Evolutionary conservation across 2,797 vertebrate genomes (phyloP), one percentile per base, ranked within the genome.

Genomic region (Crax fasciolata): DNA sequence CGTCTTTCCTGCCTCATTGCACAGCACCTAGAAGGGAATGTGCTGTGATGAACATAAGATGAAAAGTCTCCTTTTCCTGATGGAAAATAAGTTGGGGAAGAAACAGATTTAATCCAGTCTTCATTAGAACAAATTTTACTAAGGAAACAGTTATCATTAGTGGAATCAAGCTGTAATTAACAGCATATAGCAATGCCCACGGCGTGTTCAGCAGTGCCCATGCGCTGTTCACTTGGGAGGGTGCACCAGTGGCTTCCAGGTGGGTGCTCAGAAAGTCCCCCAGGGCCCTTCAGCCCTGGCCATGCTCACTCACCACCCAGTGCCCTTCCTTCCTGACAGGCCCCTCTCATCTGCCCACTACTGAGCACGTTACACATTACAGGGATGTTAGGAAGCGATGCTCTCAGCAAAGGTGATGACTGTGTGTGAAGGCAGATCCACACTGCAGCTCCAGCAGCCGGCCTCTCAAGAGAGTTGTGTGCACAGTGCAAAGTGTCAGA

Each of bases 341-440:
- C 48, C 38, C 3, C n/a, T 65, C 83, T 74, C 80, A 91, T 68
- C 66, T 80, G 84, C 51, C 62, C 1, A 2, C 30, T 48, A 49
- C 85, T 66, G 25, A 65, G 44, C 1, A 7, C 63, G 59, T 25
- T 79, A 67, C 35, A 35, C 35, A 35, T n/a, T n/a, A 35, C 46
- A 75, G 67, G 59, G 57, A 7, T 80, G 62, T 76, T 43, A 91
- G 51, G 81, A 95, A 87, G 46, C 3, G 0, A 52, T 66, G 55
- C 55, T 63, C 66, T 74, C 41, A 23, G 54, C 55, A 76, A 67
- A 94, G 44, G 66, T 82, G 87, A 95, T 96, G 93, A 84, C n/a
- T 54, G 72, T 65, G 90, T 51, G 28, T 39, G 86, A 81, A 84
- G 62, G 28, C 49, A 93, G 54, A 89, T 54, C 75, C 83, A 15